These are phyloP conservation scores for Pristionchus entomophagus DNA, from an alignment of 2,888 invertebrate species.

Conservation along the genomic window DNA sequence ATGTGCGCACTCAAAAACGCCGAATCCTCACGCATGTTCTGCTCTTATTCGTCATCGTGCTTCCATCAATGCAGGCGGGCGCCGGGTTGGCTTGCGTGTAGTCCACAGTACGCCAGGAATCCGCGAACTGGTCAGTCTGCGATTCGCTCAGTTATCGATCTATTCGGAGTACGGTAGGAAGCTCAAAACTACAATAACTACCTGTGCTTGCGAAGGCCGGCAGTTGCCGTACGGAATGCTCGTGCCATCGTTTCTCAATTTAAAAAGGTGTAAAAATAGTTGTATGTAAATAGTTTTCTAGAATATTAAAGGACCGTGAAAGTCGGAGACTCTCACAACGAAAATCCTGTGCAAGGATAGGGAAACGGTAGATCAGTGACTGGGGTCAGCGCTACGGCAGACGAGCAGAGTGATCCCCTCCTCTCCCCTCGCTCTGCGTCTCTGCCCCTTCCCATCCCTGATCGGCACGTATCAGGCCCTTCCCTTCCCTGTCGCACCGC, in stretches of 20 bases:
- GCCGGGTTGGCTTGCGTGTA: slow-evolving; percentile 9
- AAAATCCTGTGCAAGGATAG: no score
- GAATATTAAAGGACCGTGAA: no score
- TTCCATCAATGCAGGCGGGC: slow-evolving; percentile 48
- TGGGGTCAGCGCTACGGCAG: no score
- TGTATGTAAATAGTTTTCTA: neutral
- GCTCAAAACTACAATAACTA: neutral
- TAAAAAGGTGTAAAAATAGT: neutral
- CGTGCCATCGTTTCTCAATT: neutral
- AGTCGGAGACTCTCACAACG: no score
- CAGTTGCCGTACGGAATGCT: neutral
- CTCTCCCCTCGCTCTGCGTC: no score
- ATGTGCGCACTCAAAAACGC: no score
- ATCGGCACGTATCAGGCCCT: no score
- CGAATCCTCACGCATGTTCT: slow-evolving; percentile 30
- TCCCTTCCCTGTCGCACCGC: no score
- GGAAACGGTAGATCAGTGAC: no score
- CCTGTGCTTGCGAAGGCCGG: neutral
- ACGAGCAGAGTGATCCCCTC: no score
- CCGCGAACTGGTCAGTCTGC: slow-evolving; percentile 30
- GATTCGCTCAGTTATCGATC: neutral
- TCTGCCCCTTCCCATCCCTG: no score
- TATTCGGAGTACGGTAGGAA: neutral
- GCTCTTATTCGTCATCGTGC: slow-evolving; percentile 50
- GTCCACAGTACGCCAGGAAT: slow-evolving; percentile 23